Evolutionary conservation across 2,113 vertebrate genomes (phyloP).

Genomic region (Caretta caretta): DNA sequence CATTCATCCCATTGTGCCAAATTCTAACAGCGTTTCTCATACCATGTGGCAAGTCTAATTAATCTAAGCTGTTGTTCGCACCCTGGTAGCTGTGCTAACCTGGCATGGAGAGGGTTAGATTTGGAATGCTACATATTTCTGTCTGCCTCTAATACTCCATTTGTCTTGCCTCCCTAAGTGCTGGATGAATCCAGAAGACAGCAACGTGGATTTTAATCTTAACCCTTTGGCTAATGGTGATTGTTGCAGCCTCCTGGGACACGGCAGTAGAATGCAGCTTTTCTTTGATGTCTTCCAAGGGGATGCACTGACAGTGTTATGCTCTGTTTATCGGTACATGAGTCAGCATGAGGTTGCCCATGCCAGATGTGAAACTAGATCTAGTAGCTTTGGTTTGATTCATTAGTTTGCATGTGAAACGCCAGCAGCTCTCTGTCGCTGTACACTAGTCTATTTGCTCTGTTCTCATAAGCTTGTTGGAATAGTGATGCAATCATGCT

Average conservation of each 20-base stretch:
- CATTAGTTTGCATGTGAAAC: fast-evolving
- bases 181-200: not conserved
- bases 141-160: too few relatives aligned
- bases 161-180: not conserved
- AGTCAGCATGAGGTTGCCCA: not conserved
- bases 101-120: not conserved
- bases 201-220: not conserved
- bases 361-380: not conserved
- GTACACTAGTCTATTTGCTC: not conserved
- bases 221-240: not conserved
- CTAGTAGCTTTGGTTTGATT: not conserved
- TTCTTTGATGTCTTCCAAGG: not conserved
- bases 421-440: not conserved
- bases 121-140: not conserved
- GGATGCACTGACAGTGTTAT: not conserved
- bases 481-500: fast-evolving
- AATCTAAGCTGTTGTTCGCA: not conserved
- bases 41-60: not conserved
- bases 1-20: not conserved
- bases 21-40: not conserved
- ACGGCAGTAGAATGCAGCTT: not conserved
- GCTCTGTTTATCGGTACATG: not conserved
- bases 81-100: not conserved
- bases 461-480: fast-evolving
- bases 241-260: not conserved